phyloP scores from a whole-genome alignment of 1,140 invertebrate species.

The Periplaneta americana region DNA sequence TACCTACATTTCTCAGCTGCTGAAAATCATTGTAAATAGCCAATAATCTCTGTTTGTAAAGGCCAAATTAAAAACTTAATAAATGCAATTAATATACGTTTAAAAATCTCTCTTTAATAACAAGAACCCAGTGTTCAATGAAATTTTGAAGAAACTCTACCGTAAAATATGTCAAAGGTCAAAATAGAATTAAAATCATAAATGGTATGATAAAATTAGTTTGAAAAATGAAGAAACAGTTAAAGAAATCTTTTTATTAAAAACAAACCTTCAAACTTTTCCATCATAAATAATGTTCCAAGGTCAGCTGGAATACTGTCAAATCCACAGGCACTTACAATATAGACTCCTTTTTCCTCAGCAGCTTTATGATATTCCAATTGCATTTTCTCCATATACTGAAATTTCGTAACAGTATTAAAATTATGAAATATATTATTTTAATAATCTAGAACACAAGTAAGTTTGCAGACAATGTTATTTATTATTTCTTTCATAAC shows the following conservation, averaged over 20 bases:
- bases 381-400: conserved; percentile 85
- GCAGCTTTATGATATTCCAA: conserved; percentile 73
- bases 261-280: conserved; percentile 62
- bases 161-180: too few relatives aligned
- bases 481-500: too few relatives aligned
- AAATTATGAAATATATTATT: background rate
- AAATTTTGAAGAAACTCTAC: too few relatives aligned
- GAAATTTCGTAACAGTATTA: conserved; percentile 25
- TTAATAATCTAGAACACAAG: background rate
- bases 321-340: conserved; percentile 87
- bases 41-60: too few relatives aligned
- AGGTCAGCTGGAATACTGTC: conserved; percentile 85
- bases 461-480: too few relatives aligned
- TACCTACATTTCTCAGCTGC: too few relatives aligned
- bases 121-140: too few relatives aligned
- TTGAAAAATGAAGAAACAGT: background rate
- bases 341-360: conserved; percentile 67
- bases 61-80: too few relatives aligned
- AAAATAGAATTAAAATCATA: conserved; percentile 1
- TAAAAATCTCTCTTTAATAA: too few relatives aligned
- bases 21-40: too few relatives aligned
- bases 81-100: too few relatives aligned
- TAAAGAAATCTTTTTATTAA: too few relatives aligned
- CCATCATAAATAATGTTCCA: conserved; percentile 66
- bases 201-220: background rate